Percentiles rank a stretch among this genome's conserved stretches.
These are phyloP conservation scores for Eretmocerus hayati DNA, from an alignment of 2,888 invertebrate genomes.

Conservation along the genomic window DNA sequence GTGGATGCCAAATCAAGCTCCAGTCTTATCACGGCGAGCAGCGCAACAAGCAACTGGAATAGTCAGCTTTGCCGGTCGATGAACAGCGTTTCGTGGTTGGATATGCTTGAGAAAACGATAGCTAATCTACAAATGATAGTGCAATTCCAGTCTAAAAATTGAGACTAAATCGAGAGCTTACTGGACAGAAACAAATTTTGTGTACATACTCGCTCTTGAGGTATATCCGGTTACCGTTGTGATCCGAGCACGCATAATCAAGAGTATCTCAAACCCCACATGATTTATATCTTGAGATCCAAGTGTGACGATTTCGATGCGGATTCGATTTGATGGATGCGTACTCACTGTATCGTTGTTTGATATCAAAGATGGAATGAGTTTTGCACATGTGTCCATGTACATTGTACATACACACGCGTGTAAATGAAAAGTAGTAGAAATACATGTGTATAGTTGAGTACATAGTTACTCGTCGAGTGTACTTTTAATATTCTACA, in stretches of 20 bases:
- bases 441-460: constrained; percentile 23
- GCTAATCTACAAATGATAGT: constrained; percentile 42
- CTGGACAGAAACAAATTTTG: constrained; percentile 1
- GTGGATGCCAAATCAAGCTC: constrained; percentile 24
- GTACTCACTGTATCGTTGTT: constrained; percentile 7
- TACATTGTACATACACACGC: constrained; percentile 16
- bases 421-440: constrained; percentile 16
- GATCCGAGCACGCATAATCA: no score
- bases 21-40: constrained; percentile 30
- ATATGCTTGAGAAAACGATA: constrained; percentile 45
- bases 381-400: constrained; percentile 17
- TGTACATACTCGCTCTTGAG: constrained; percentile 11
- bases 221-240: no score
- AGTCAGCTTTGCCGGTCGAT: constrained; percentile 38
- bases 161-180: not conserved
- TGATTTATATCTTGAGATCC: no score
- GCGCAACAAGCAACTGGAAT: constrained; percentile 32
- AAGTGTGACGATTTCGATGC: constrained; percentile 7
- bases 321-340: not conserved
- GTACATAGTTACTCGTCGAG: constrained; percentile 22
- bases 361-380: constrained; percentile 10
- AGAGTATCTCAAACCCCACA: no score
- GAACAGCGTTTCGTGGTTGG: constrained; percentile 42
- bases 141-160: constrained; percentile 35
- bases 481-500: constrained; percentile 22